phyloP scores from a whole-genome alignment of 2,888 invertebrate species.

The Cheilosia pagana region DNA sequence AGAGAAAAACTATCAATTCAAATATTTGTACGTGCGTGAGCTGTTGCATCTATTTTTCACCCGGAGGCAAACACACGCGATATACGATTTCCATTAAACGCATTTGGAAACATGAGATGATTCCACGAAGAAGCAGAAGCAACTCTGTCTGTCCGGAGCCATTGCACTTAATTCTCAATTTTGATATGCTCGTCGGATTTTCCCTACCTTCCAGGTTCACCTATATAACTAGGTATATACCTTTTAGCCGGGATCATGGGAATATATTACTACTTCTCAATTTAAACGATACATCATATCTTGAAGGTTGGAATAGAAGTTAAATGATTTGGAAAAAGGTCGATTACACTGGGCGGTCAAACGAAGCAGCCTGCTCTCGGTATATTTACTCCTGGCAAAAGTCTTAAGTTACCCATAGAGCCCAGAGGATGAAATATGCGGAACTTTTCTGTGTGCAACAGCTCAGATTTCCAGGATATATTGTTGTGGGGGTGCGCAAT shows the following conservation, averaged over 20 bases:
- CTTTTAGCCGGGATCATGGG: neutral
- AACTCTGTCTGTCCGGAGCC: slow-evolving; percentile 37
- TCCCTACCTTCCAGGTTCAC: slow-evolving; percentile 47
- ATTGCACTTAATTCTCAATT: slow-evolving; percentile 64
- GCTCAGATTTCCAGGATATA: slow-evolving; percentile 62
- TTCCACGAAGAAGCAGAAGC: slow-evolving; percentile 11
- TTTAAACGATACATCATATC: slow-evolving; percentile 70
- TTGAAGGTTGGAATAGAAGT: slow-evolving; percentile 57
- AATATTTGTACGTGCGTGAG: slow-evolving; percentile 61
- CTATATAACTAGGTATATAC: neutral
- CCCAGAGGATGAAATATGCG: slow-evolving; percentile 63
- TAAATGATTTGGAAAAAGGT: slow-evolving; percentile 73
- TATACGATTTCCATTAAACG: slow-evolving; percentile 36
- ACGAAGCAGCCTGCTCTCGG: slow-evolving; percentile 6
- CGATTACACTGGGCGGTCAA: slow-evolving; percentile 49
- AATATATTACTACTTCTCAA: slow-evolving; percentile 41
- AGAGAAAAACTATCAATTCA: slow-evolving; percentile 25
- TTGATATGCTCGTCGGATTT: slow-evolving; percentile 57
- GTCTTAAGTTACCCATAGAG: slow-evolving; percentile 67
- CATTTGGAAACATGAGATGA: slow-evolving; percentile 26
- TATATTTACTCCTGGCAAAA: slow-evolving; percentile 14
- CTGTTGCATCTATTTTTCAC: slow-evolving; percentile 31
- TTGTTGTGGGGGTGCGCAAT: slow-evolving; percentile 17
- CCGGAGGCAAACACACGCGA: slow-evolving; percentile 39
- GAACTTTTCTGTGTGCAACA: slow-evolving; percentile 65